A percentile compares a stretch with the other conserved stretches of the same genome.
Conservation (phyloP, 2,888 invertebrate species). For the Phyllotreta striolata region DNA sequence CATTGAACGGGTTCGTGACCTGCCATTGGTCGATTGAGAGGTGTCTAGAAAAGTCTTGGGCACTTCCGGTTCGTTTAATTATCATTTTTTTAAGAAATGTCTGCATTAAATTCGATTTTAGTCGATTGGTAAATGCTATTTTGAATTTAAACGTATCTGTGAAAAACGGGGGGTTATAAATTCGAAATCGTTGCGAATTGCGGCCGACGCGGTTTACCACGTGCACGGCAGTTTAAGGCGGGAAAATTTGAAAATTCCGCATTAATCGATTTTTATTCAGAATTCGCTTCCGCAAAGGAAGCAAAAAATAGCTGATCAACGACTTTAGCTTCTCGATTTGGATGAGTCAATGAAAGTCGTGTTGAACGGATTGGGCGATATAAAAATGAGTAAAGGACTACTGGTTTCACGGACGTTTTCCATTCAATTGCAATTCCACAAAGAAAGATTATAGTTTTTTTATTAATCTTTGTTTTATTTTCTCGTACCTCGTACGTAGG, state of each 20-base stretch:
- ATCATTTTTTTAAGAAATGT: conserved; percentile 5
- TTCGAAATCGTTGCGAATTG: no score
- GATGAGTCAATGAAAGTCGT: conserved; percentile 15
- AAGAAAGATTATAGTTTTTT: no score
- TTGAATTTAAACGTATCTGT: background rate
- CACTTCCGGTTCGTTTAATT: conserved; percentile 26
- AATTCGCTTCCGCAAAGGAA: conserved; percentile 4
- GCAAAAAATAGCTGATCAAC: conserved; percentile 2
- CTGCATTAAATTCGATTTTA: conserved; percentile 5
- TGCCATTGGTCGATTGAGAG: conserved; percentile 43
- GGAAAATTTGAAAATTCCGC: background rate
- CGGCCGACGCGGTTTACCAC: no score
- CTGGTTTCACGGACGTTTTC: no score
- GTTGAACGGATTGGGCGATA: no score
- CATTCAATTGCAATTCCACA: no score
- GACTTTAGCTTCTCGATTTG: conserved; percentile 3
- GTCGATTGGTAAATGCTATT: background rate
- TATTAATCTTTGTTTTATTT: no score
- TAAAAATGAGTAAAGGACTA: no score
- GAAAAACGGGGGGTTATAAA: no score
- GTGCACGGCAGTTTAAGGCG: no score
- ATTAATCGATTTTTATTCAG: background rate
- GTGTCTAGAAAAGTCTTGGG: conserved; percentile 21
- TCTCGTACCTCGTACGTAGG: no score
- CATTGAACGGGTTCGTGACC: conserved; percentile 5